A percentile compares a stretch with the other conserved stretches of the same genome.
Evolutionary conservation across 92 coral and sea anemone species (phyloP).

Genomic region (Pocillopora meandrina): DNA sequence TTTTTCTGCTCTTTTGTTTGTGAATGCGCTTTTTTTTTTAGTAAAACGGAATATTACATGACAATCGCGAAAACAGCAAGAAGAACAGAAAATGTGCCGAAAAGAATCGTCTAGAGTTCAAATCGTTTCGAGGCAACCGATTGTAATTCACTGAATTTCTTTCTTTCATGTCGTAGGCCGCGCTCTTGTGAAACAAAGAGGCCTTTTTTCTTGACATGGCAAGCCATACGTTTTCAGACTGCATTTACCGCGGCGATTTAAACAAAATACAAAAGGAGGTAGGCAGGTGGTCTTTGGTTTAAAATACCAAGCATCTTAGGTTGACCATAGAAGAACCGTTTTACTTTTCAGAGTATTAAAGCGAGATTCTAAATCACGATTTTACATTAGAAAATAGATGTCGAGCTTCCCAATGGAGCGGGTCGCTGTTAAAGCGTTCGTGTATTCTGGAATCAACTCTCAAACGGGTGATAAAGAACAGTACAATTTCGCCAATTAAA

Average conservation of each 20-base stretch:
- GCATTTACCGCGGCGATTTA: conserved; percentile 22
- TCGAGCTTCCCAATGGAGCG: background rate
- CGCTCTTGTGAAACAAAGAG: conserved; percentile 13
- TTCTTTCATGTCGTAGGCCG: conserved; percentile 8
- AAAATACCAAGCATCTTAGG: conserved; percentile 25
- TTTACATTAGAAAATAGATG: background rate
- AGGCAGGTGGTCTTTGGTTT: conserved; percentile 41
- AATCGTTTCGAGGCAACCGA: conserved; percentile 27
- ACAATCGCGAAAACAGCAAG: conserved; percentile 14
- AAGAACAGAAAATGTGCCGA: conserved; percentile 15
- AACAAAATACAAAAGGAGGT: conserved; percentile 8
- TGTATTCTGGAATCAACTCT: conserved; percentile 6
- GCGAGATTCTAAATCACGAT: conserved; percentile 12
- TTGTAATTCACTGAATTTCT: conserved; percentile 12
- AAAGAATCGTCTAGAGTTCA: conserved; percentile 20
- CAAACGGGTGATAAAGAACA: conserved; percentile 1
- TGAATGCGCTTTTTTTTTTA: conserved; percentile 22
- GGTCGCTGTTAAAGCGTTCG: background rate
- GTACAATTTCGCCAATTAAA: conserved; percentile 27
- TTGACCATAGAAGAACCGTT: conserved; percentile 5
- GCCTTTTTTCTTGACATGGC: conserved; percentile 4
- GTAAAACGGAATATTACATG: background rate
- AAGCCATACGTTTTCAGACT: conserved; percentile 11
- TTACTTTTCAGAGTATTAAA: background rate
- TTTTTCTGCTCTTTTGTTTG: conserved; percentile 23